Evolutionary conservation across 2,797 vertebrate species (phyloP).

Genomic region (Geotria australis): DNA sequence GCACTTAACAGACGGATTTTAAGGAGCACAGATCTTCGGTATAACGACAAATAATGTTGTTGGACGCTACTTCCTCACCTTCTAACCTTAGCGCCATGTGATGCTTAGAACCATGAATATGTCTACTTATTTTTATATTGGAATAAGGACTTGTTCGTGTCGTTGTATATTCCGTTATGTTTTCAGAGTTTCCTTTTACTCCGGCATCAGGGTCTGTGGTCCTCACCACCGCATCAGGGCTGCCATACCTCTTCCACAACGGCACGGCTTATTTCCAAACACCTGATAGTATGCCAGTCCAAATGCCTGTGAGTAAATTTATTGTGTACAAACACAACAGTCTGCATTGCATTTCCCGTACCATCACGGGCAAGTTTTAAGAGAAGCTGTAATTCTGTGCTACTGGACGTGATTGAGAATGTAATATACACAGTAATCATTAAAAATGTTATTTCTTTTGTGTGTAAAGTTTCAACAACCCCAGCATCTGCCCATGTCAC

Average conservation of each 20-base stretch:
- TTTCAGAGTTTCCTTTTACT: conserved; percentile 10
- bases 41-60: neutral
- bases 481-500: conserved; percentile 21
- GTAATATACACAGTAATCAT: conserved; percentile 1
- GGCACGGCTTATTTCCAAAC: conserved; percentile 42
- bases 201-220: conserved; percentile 18
- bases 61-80: neutral
- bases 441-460: neutral
- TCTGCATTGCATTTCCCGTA: neutral
- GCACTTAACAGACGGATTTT: too few species aligned
- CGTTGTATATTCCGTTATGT: neutral
- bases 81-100: neutral
- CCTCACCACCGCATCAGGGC: conserved; percentile 30
- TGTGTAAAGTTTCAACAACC: neutral
- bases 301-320: neutral
- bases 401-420: neutral
- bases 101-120: neutral
- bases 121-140: neutral
- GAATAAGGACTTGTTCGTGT: neutral
- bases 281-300: conserved; percentile 12
- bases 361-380: neutral
- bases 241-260: conserved; percentile 36
- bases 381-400: neutral
- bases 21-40: too few species aligned
- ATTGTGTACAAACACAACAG: neutral